phyloP scores from a whole-genome alignment of 2,113 vertebrate genomes.

The Cnemophilus loriae region DNA sequence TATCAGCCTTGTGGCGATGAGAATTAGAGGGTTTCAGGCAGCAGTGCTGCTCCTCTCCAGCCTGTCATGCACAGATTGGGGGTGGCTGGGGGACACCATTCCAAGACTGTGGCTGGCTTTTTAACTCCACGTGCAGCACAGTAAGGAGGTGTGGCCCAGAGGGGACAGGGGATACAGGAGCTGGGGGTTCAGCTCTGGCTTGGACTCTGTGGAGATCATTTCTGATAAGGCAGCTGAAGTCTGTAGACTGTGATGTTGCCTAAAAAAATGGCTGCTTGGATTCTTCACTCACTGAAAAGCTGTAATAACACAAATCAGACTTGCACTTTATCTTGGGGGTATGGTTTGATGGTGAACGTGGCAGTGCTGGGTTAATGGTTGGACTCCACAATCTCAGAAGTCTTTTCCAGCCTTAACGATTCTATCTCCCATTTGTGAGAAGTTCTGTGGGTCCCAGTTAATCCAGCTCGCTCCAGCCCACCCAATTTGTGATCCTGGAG shows the following conservation, averaged over 20 bases:
- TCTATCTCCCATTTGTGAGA: background rate
- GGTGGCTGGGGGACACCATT: background rate
- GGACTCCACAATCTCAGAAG: accelerated
- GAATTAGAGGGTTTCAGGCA: background rate
- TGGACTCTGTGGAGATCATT: background rate
- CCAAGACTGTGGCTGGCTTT: background rate
- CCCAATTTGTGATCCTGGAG: background rate
- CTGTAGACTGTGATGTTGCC: background rate
- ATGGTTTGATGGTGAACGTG: background rate
- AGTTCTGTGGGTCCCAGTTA: background rate
- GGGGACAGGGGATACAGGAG: background rate
- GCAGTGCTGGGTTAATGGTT: background rate
- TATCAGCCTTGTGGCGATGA: background rate
- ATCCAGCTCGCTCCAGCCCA: background rate
- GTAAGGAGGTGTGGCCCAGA: background rate
- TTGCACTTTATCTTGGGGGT: background rate
- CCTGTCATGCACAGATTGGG: background rate
- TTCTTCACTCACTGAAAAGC: background rate
- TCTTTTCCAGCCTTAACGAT: background rate
- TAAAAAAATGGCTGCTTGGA: background rate
- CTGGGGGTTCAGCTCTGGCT: background rate
- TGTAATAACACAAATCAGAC: background rate
- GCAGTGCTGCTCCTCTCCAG: background rate
- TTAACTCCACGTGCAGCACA: background rate
- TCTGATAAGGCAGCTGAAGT: background rate